Conservation (phyloP, 2,888 invertebrate species). For the Bellardia bayeri region DNA sequence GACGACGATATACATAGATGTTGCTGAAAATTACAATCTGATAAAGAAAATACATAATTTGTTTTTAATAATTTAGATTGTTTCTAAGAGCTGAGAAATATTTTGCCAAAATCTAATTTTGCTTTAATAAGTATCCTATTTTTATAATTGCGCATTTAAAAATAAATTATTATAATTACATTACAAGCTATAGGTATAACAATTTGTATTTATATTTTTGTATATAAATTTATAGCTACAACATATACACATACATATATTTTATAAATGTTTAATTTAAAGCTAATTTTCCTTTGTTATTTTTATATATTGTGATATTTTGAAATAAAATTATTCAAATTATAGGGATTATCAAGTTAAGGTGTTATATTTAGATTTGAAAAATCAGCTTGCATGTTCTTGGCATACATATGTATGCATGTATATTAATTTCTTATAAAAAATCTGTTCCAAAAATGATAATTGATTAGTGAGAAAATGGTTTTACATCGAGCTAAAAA, state of each 20-base stretch:
- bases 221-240: background rate
- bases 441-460: background rate
- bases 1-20: slow-evolving; percentile 10
- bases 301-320: too few relatives aligned
- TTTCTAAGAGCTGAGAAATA: slow-evolving; percentile 28
- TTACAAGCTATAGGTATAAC: background rate
- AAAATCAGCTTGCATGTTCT: too few relatives aligned
- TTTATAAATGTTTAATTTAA: too few relatives aligned
- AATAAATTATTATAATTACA: background rate
- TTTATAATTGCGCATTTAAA: background rate
- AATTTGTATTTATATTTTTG: background rate
- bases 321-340: too few relatives aligned
- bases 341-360: too few relatives aligned
- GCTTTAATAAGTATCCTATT: slow-evolving; percentile 1
- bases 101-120: slow-evolving; percentile 29
- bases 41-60: slow-evolving; percentile 19
- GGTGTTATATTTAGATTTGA: too few relatives aligned
- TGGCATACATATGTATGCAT: too few relatives aligned
- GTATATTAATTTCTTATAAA: too few relatives aligned
- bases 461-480: too few relatives aligned
- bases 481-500: too few relatives aligned
- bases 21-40: slow-evolving; percentile 24
- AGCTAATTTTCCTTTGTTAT: too few relatives aligned
- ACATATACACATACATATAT: too few relatives aligned
- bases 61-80: background rate